Percentiles rank a stretch among this genome's conserved stretches.
Evolutionary conservation across 2,888 invertebrate species (phyloP).

Genomic region (Serrognathus titanus): DNA sequence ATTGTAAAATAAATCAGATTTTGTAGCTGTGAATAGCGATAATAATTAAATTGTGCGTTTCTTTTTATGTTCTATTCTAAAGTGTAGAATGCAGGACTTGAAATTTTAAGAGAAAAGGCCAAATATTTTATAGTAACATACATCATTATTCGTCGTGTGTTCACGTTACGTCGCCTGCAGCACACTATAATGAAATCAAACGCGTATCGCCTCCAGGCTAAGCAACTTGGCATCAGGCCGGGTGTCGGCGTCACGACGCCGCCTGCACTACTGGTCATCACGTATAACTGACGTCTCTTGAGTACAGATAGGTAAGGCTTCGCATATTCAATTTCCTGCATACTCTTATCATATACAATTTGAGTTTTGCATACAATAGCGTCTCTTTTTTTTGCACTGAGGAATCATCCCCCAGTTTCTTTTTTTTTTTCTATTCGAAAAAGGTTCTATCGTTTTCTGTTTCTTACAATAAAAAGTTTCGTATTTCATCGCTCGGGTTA

Average conservation of each 20-base stretch:
- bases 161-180: conserved; percentile 21
- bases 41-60: too few relatives aligned
- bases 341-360: conserved; percentile 1
- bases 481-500: too few relatives aligned
- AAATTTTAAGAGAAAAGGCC: too few relatives aligned
- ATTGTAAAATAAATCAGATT: too few relatives aligned
- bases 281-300: conserved; percentile 20
- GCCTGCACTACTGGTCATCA: conserved; percentile 17
- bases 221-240: neutral
- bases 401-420: too few relatives aligned
- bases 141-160: conserved; percentile 25
- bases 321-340: conserved; percentile 23
- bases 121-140: neutral
- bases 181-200: conserved; percentile 23
- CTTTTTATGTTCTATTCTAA: too few relatives aligned
- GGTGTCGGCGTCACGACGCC: neutral
- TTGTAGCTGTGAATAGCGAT: too few relatives aligned
- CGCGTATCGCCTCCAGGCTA: conserved; percentile 1
- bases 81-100: too few relatives aligned
- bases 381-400: neutral
- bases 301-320: conserved; percentile 16
- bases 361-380: neutral
- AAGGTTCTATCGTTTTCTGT: too few relatives aligned
- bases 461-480: too few relatives aligned
- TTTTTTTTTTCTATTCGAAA: too few relatives aligned